These are phyloP conservation scores for Camponotus floridanus DNA, from an alignment of 1,140 invertebrate genomes.

Conservation along the genomic window DNA sequence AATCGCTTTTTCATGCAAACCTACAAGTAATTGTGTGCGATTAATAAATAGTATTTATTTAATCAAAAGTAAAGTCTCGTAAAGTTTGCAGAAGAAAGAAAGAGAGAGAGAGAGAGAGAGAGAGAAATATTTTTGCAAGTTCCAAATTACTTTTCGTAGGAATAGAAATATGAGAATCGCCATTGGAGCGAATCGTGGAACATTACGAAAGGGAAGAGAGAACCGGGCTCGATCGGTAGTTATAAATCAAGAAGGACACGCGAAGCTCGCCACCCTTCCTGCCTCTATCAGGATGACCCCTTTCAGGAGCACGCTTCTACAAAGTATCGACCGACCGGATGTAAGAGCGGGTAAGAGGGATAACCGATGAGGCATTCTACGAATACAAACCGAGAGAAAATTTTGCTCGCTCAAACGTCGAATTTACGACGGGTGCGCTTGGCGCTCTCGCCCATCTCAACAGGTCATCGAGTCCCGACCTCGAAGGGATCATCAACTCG, in stretches of 20 bases:
- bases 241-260: constrained; percentile 76
- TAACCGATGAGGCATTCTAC: constrained; percentile 47
- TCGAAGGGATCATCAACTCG: constrained; percentile 32
- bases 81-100: not conserved
- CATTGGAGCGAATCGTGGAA: constrained; percentile 48
- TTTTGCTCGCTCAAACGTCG: constrained; percentile 56
- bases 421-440: constrained; percentile 67
- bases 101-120: too few species aligned
- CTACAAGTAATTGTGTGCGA: not conserved
- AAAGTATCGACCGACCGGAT: constrained; percentile 68
- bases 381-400: constrained; percentile 49
- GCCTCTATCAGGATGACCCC: constrained; percentile 69
- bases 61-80: not conserved
- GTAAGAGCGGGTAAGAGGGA: constrained; percentile 61
- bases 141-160: constrained; percentile 40
- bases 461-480: constrained; percentile 44
- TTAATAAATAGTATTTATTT: constrained; percentile 1
- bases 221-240: constrained; percentile 68
- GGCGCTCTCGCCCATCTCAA: constrained; percentile 44
- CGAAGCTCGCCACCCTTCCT: constrained; percentile 68
- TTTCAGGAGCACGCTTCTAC: constrained; percentile 62
- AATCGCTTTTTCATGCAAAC: not conserved
- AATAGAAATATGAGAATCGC: constrained; percentile 61
- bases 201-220: constrained; percentile 21
- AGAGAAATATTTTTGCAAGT: constrained; percentile 26